Evolutionary conservation across 2,113 vertebrate species (phyloP).

Genomic region (Pedetes capensis): DNA sequence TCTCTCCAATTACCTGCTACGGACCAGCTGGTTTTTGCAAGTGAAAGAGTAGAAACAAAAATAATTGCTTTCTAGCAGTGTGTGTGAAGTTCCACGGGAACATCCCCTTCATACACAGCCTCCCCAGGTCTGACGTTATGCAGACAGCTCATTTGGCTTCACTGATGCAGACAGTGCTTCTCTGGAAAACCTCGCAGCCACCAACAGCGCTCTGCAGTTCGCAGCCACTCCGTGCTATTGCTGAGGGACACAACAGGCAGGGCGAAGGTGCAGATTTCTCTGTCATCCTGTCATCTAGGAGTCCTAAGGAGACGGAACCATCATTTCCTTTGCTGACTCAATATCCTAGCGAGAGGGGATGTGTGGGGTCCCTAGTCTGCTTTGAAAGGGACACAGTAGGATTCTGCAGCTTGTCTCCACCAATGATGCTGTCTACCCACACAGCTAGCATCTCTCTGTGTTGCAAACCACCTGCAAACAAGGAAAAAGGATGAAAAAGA

Average conservation of each 20-base stretch:
- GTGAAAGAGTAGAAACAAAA: conserved; percentile 40
- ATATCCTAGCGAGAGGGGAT: neutral
- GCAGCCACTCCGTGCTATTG: neutral
- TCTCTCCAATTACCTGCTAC: conserved; percentile 33
- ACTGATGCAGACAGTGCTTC: conserved; percentile 10
- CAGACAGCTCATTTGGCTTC: conserved; percentile 29
- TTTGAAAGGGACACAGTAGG: neutral
- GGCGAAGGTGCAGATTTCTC: neutral
- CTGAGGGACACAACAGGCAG: neutral
- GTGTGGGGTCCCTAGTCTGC: neutral
- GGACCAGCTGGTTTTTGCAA: conserved; percentile 14
- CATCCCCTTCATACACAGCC: neutral
- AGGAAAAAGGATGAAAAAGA: neutral
- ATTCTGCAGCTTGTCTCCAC: neutral
- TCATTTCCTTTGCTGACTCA: conserved; percentile 30
- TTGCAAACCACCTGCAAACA: neutral
- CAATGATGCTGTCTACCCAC: neutral
- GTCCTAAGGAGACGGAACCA: neutral
- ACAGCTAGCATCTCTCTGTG: neutral
- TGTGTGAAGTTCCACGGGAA: neutral
- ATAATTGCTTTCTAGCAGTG: conserved; percentile 51
- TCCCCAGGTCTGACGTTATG: neutral
- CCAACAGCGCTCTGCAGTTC: neutral
- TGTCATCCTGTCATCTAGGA: neutral
- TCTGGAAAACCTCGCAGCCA: conserved; percentile 22